Evolutionary conservation across 2,888 invertebrate species (phyloP), one percentile per base, ranked within the genome.

Genomic region (Dexiosoma caninum): DNA sequence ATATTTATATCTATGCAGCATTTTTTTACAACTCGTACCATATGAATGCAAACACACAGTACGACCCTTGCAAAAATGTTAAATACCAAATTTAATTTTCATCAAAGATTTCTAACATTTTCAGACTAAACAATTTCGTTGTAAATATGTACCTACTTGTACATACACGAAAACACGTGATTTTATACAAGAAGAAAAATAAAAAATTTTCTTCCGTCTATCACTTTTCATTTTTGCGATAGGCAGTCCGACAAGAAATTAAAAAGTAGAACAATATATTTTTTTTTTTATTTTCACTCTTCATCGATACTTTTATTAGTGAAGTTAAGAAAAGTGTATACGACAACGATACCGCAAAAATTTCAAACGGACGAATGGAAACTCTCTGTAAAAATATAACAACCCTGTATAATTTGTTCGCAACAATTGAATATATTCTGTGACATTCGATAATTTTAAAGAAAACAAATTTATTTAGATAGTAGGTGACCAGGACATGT

Each of bases 11-110:
- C 16, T 49, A 19, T 27, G 27, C 16, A 30, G 32, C 1, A 10
- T 16, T 64, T 14, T 42, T 16, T 51, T 74, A 19, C 37, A 37
- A 57, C 14, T 64, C 46, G 44, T 27, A 40, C 32, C 75, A 67
- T 12, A 57, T 40, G 16, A 71, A 40, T 66, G 57, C 42, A 62
- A 44, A 60, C 14, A 42, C 35, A 37, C 27, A 37, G 7, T 19
- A 62, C 53, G 62, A 69, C 69, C 60, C 46, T 69, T 62, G 46
- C 60, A 76, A 55, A 76, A 49, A 59, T 53, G 14, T 69, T 53
- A 69, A 60, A 76, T 69, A 67, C 32, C 51, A 51, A 69, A 59
- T 59, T 74, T 12, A 57, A 49, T 66, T 66, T 57, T 55, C 23
- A 57, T 51, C 30, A 51, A 21, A 71, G 10, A 51, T 40, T 59